Evolutionary conservation across 2,797 vertebrate genomes (phyloP).

Genomic region (Furcifer pardalis): DNA sequence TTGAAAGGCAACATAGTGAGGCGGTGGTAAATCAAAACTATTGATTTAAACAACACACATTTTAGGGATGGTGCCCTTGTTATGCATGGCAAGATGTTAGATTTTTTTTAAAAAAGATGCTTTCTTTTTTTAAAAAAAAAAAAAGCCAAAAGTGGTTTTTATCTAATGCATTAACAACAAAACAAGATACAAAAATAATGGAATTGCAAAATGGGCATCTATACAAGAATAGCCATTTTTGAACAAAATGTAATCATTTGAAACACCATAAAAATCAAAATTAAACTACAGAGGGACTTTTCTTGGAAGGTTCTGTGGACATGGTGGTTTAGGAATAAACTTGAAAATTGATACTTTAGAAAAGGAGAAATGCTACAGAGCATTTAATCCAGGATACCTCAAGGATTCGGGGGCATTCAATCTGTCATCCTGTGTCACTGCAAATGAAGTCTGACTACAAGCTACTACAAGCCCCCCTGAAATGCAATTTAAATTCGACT

Average conservation of each 20-base stretch:
- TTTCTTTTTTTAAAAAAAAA: background rate
- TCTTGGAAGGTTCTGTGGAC: background rate
- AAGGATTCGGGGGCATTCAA: fast-evolving
- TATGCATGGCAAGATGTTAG: background rate
- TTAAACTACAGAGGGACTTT: fast-evolving
- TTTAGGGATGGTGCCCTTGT: background rate
- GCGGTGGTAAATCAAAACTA: fast-evolving
- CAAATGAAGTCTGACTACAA: fast-evolving
- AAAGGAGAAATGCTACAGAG: background rate
- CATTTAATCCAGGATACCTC: fast-evolving
- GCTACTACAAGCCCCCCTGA: too few species aligned
- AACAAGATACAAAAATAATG: background rate
- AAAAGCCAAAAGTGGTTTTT: background rate
- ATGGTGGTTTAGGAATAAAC: fast-evolving
- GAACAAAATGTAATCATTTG: too few species aligned
- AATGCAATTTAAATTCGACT: background rate
- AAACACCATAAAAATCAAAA: background rate
- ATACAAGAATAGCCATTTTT: background rate
- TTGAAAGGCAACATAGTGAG: background rate
- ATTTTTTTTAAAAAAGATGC: background rate
- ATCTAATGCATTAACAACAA: background rate
- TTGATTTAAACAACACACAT: background rate
- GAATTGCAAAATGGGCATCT: background rate
- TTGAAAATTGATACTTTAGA: background rate
- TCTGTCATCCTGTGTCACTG: fast-evolving